phyloP scores from a whole-genome alignment of 2,888 invertebrate genomes.

The Drosophila robusta region DNA sequence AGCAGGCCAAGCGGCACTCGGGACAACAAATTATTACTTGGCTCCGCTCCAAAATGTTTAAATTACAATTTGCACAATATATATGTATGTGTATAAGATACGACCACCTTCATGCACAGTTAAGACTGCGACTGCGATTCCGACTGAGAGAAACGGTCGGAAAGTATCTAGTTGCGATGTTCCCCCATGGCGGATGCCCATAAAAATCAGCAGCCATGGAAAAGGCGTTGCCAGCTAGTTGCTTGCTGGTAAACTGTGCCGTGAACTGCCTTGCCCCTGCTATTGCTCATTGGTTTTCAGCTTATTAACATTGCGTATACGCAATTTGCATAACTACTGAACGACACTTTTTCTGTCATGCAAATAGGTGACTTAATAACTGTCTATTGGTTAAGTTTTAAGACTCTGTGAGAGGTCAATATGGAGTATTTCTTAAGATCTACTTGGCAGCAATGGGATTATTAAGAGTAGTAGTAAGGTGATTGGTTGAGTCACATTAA shows the following conservation, averaged over 20 bases:
- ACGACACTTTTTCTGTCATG: conserved; percentile 4
- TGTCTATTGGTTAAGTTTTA: too few species aligned
- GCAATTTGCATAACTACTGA: conserved; percentile 29
- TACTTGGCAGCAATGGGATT: too few species aligned
- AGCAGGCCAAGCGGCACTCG: conserved; percentile 55
- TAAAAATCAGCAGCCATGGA: conserved; percentile 58
- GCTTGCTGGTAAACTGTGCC: conserved; percentile 48
- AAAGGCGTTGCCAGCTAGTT: conserved; percentile 19
- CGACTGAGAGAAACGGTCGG: conserved; percentile 13
- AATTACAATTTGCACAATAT: conserved; percentile 76
- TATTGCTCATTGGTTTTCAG: conserved; percentile 29
- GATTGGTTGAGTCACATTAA: too few species aligned
- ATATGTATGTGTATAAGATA: conserved; percentile 19
- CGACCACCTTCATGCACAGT: background rate
- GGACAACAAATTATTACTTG: conserved; percentile 79
- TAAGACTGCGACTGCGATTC: background rate
- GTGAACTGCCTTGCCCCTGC: conserved; percentile 48
- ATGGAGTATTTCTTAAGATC: too few species aligned
- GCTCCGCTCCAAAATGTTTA: conserved; percentile 77
- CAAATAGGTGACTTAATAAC: background rate
- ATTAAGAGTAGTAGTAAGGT: too few species aligned
- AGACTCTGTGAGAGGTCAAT: too few species aligned
- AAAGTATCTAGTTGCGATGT: conserved; percentile 51
- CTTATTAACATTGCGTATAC: conserved; percentile 44
- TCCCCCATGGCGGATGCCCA: conserved; percentile 18